phyloP scores from a whole-genome alignment of 1,140 invertebrate genomes.

The Philaenus spumarius region DNA sequence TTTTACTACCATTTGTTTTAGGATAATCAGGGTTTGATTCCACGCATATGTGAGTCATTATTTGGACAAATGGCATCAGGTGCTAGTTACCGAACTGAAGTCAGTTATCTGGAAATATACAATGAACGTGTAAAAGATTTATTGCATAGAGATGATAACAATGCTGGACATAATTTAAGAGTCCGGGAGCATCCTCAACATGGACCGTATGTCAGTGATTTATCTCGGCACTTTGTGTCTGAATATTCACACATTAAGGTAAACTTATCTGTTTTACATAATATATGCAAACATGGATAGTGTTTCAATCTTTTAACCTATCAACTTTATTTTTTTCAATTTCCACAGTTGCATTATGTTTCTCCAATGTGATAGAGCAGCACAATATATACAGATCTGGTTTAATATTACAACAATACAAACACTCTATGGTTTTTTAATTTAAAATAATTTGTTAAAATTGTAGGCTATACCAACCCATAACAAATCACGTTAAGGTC shows the following conservation, averaged over 20 bases:
- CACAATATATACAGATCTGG: too few species aligned
- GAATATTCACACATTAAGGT: slow-evolving; percentile 68
- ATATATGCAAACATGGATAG: too few species aligned
- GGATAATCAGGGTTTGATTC: slow-evolving; percentile 79
- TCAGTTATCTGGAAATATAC: slow-evolving; percentile 78
- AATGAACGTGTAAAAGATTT: slow-evolving; percentile 87
- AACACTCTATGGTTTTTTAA: too few species aligned
- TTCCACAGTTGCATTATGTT: too few species aligned
- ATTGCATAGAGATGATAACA: slow-evolving; percentile 54
- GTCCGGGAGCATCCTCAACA: slow-evolving; percentile 88
- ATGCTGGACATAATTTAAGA: slow-evolving; percentile 60
- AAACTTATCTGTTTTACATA: too few species aligned
- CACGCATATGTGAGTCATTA: slow-evolving; percentile 73
- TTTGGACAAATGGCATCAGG: slow-evolving; percentile 68
- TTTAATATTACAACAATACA: too few species aligned
- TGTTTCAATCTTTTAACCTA: too few species aligned
- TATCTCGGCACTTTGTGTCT: slow-evolving; percentile 77
- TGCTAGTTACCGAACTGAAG: slow-evolving; percentile 74
- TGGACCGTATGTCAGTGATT: slow-evolving; percentile 90
- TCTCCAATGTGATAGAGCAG: too few species aligned
- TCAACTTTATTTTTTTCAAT: too few species aligned
- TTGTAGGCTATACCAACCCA: too few species aligned
- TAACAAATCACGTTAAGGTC: too few species aligned
- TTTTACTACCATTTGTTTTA: slow-evolving; percentile 36
- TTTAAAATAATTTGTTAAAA: too few species aligned